A percentile compares a stretch with the other conserved stretches of the same genome.
These are phyloP conservation scores for Herpetotheres cachinnans DNA, from an alignment of 2,113 vertebrate species.

Conservation along the genomic window DNA sequence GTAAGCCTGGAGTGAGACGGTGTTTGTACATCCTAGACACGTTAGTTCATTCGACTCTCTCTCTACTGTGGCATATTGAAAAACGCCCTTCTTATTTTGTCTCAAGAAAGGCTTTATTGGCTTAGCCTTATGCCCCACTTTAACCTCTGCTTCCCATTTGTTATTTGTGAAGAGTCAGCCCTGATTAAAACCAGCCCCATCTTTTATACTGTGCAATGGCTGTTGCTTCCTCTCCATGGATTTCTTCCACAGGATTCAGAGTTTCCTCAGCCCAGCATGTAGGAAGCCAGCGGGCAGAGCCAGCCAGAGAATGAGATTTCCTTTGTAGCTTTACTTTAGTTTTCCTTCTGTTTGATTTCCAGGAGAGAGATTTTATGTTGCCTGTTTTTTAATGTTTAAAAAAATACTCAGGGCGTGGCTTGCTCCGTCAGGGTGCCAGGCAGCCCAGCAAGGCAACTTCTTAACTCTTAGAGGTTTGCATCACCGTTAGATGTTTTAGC, in stretches of 20 bases:
- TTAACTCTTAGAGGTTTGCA: neutral
- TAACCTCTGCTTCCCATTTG: slow-evolving; percentile 33
- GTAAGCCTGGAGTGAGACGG: neutral
- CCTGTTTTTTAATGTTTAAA: neutral
- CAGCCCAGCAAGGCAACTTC: neutral
- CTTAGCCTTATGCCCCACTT: slow-evolving; percentile 46
- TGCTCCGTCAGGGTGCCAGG: neutral
- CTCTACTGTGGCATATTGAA: neutral
- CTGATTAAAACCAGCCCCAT: slow-evolving; percentile 64
- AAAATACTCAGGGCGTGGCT: neutral
- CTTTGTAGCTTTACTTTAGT: slow-evolving; percentile 50
- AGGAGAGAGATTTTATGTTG: slow-evolving; percentile 19
- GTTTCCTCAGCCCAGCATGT: slow-evolving; percentile 27
- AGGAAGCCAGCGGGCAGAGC: slow-evolving; percentile 21
- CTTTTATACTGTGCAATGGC: slow-evolving; percentile 23
- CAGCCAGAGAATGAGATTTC: neutral
- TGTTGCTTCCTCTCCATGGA: slow-evolving; percentile 51
- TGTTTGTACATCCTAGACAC: neutral
- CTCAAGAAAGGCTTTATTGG: slow-evolving; percentile 46
- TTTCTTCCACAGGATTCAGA: slow-evolving; percentile 63
- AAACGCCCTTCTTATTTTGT: slow-evolving; percentile 26
- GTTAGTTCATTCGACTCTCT: neutral
- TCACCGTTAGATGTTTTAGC: neutral
- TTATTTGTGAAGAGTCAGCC: slow-evolving; percentile 46
- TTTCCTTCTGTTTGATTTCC: slow-evolving; percentile 54